Evolutionary conservation across 2,888 invertebrate species (phyloP).

Genomic region (Acholoe squamosa): DNA sequence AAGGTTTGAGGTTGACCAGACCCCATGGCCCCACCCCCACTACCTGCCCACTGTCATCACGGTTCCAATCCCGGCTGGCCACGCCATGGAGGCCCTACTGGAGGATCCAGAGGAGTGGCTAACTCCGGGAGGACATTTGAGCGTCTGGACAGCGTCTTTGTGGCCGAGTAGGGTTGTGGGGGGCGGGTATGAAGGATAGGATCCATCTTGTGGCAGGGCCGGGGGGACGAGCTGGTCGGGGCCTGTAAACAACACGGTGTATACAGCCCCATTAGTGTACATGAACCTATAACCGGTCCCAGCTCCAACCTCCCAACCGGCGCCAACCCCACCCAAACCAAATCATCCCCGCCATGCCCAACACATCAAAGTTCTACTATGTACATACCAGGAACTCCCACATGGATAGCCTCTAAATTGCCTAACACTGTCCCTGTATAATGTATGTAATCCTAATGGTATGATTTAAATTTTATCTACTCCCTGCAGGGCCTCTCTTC

Average conservation of each 20-base stretch:
- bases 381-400: too few species aligned
- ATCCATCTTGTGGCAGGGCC: not conserved
- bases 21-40: not conserved
- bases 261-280: constrained; percentile 31
- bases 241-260: constrained; percentile 43
- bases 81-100: not conserved
- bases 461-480: too few species aligned
- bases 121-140: constrained; percentile 34
- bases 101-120: constrained; percentile 5
- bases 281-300: not conserved
- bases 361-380: too few species aligned
- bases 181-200: constrained; percentile 25
- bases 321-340: too few species aligned
- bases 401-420: too few species aligned
- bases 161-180: not conserved
- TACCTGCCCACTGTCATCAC: constrained; percentile 58
- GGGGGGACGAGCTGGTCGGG: not conserved
- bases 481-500: too few species aligned
- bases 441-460: too few species aligned
- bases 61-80: constrained; percentile 7
- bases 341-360: too few species aligned
- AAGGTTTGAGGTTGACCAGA: constrained; percentile 44
- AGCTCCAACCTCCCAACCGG: not conserved
- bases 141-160: constrained; percentile 44
- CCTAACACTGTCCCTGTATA: too few species aligned